These are phyloP conservation scores for Aplochiton taeniatus DNA, from an alignment of 2,797 vertebrate species.

Conservation along the genomic window DNA sequence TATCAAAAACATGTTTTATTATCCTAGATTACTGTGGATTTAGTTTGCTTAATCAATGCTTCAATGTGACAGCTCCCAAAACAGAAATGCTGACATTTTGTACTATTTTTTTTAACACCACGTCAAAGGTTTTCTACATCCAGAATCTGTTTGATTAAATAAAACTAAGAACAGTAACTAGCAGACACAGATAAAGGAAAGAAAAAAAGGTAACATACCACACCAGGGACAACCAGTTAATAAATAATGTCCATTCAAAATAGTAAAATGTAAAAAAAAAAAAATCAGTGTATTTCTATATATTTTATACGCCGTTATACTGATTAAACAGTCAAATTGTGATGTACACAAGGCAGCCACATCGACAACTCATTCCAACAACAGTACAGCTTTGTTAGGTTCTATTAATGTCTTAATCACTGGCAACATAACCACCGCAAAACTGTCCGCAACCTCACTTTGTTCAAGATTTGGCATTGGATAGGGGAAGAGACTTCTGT, in stretches of 20 bases:
- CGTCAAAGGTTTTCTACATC: constrained; percentile 23
- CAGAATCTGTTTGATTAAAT: constrained; percentile 25
- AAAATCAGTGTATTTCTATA: constrained; percentile 43
- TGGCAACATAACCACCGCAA: constrained; percentile 24
- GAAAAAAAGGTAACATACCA: constrained; percentile 30
- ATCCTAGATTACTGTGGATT: background rate
- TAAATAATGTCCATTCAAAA: constrained; percentile 61
- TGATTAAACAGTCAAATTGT: constrained; percentile 46
- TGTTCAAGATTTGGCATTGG: constrained; percentile 36
- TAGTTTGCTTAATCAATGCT: no score
- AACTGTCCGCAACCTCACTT: constrained; percentile 18
- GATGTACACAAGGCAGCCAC: constrained; percentile 49
- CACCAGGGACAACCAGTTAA: constrained; percentile 51
- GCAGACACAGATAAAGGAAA: constrained; percentile 48
- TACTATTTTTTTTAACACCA: constrained; percentile 3
- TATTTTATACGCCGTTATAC: constrained; percentile 28
- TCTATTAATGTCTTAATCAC: constrained; percentile 34
- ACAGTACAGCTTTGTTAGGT: constrained; percentile 42
- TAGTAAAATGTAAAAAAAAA: constrained; percentile 61
- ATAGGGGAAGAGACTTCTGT: constrained; percentile 32
- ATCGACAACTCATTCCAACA: constrained; percentile 45
- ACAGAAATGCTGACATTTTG: no score
- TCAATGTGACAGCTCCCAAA: no score
- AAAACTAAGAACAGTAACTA: constrained; percentile 45
- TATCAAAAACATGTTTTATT: no score